Conservation (phyloP, 2,888 invertebrate genomes). For the Petrolisthes manimaculis region DNA sequence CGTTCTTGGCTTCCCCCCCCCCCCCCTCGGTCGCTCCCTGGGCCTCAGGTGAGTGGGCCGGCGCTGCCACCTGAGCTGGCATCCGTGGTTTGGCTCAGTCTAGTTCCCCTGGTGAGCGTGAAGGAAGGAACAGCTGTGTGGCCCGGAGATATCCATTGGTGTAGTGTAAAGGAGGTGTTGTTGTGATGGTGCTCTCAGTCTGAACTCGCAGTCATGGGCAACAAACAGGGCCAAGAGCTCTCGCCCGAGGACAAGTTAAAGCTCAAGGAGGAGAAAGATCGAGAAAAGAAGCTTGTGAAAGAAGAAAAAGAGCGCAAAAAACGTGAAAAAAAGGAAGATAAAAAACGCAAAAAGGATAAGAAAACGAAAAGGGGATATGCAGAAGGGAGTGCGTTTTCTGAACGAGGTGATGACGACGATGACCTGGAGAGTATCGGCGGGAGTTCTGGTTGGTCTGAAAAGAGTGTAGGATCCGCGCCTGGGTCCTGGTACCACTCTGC, state of each 20-base stretch:
- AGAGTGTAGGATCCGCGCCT: constrained; percentile 62
- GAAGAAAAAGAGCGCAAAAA: constrained; percentile 61
- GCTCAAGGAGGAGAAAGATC: constrained; percentile 58
- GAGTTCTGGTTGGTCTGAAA: constrained; percentile 62
- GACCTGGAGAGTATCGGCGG: constrained; percentile 57
- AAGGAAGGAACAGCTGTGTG: constrained; percentile 45
- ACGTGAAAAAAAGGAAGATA: constrained; percentile 61
- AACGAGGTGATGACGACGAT: constrained; percentile 33
- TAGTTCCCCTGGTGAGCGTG: constrained; percentile 50
- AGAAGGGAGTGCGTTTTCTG: constrained; percentile 9
- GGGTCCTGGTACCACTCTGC: constrained; percentile 65
- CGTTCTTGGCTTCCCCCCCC: constrained; percentile 44
- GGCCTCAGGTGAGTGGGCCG: constrained; percentile 38
- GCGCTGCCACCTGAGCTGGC: constrained; percentile 54
- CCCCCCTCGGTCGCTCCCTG: constrained; percentile 15
- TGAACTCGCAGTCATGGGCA: constrained; percentile 60
- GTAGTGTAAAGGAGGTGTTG: constrained; percentile 20
- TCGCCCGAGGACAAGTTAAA: constrained; percentile 62
- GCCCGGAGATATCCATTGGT: constrained; percentile 37
- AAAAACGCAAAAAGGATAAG: constrained; percentile 61
- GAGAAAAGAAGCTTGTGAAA: constrained; percentile 55
- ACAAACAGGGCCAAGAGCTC: constrained; percentile 64
- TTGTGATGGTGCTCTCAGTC: background rate
- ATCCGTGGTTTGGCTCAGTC: constrained; percentile 50
- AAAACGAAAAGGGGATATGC: constrained; percentile 35